A percentile compares a stretch with the other conserved stretches of the same genome.
Evolutionary conservation across 2,888 invertebrate species (phyloP).

Genomic region (Branchipolynoe longqiensis): DNA sequence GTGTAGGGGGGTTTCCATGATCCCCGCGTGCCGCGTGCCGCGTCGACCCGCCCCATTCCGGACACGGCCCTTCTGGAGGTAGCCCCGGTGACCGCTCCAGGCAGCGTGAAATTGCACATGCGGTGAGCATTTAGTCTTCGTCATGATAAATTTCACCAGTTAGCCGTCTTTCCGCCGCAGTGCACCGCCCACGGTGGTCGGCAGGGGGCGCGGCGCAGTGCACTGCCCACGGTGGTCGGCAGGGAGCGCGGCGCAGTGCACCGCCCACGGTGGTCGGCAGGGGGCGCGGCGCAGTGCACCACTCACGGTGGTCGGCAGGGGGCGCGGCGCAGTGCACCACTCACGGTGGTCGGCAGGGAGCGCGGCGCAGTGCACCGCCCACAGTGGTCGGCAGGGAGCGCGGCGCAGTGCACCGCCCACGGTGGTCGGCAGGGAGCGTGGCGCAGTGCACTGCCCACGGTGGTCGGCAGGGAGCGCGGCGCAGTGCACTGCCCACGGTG

Average conservation of each 20-base stretch:
- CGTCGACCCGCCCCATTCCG: not conserved
- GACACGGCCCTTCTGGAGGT: not conserved
- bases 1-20: too few species aligned
- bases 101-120: conserved; percentile 23
- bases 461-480: too few species aligned
- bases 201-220: not conserved
- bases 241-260: not conserved
- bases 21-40: not conserved
- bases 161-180: not conserved
- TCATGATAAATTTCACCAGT: conserved; percentile 22
- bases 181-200: not conserved
- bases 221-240: not conserved
- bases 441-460: too few species aligned
- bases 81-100: not conserved
- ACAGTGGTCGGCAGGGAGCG: too few species aligned
- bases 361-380: too few species aligned
- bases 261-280: not conserved
- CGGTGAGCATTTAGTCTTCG: conserved; percentile 15
- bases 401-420: too few species aligned
- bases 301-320: not conserved
- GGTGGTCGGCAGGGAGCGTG: too few species aligned
- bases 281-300: not conserved
- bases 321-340: too few species aligned
- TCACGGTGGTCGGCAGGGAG: too few species aligned
- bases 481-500: too few species aligned